Evolutionary conservation across 1,140 invertebrate species (phyloP).

Genomic region (Marisa cornuarietis): DNA sequence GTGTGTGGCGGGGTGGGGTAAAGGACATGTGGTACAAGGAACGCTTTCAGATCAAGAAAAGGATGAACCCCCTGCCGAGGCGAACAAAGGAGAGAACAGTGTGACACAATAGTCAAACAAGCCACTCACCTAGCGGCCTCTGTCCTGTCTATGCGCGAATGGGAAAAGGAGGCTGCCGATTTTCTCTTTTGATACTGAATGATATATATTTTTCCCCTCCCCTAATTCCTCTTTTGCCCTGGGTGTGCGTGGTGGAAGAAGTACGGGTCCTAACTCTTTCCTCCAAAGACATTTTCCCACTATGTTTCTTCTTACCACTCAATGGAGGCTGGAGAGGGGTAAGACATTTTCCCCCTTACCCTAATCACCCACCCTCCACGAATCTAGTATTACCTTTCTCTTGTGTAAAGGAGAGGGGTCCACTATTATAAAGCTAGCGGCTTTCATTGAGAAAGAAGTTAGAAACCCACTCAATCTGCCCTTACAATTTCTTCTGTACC

Average conservation of each 20-base stretch:
- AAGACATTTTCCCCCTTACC: too few species aligned
- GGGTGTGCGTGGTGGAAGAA: too few species aligned
- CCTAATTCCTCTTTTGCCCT: too few species aligned
- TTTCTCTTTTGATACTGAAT: not conserved
- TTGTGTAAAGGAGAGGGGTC: not conserved
- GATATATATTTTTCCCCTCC: not conserved
- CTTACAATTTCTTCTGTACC: slow-evolving; percentile 1
- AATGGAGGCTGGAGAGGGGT: too few species aligned
- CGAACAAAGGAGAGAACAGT: not conserved
- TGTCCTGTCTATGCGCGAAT: not conserved
- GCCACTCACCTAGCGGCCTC: not conserved
- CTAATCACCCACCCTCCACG: too few species aligned
- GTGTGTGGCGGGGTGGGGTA: too few species aligned
- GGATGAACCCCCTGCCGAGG: slow-evolving; percentile 4
- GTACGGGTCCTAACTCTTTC: too few species aligned
- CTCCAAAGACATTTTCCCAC: too few species aligned
- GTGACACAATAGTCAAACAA: slow-evolving; percentile 10
- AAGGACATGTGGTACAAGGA: too few species aligned
- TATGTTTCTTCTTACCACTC: too few species aligned
- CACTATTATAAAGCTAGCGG: not conserved
- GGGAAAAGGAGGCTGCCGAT: not conserved
- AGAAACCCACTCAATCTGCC: slow-evolving; percentile 1
- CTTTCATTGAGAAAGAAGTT: not conserved
- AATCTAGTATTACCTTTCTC: not conserved
- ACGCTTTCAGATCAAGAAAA: slow-evolving; percentile 1